Conservation (phyloP, 2,797 vertebrate species). For the Natrix natrix region DNA sequence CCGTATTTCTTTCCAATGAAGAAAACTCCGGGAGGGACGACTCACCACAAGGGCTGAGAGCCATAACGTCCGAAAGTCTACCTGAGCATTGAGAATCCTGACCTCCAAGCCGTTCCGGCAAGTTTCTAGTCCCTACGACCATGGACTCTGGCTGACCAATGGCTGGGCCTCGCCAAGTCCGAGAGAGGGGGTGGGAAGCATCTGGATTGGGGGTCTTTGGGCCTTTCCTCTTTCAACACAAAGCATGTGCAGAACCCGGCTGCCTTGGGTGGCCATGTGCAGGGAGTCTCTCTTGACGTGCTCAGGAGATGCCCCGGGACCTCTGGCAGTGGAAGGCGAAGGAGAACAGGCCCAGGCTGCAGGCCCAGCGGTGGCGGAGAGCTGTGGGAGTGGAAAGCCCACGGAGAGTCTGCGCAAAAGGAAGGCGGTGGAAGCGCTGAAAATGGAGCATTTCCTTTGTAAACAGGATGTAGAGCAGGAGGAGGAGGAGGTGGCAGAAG, state of each 20-base stretch:
- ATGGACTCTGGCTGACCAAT: background rate
- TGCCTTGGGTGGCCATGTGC: too few species aligned
- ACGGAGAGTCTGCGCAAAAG: too few species aligned
- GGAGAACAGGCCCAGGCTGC: background rate
- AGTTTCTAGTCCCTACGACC: background rate
- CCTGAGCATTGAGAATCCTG: background rate
- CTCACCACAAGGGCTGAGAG: fast-evolving
- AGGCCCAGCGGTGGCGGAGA: background rate
- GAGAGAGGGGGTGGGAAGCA: too few species aligned
- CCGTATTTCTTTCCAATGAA: background rate
- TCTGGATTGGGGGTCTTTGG: too few species aligned
- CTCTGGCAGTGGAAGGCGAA: background rate
- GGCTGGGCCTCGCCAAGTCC: background rate
- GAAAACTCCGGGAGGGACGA: background rate
- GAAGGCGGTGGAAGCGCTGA: background rate
- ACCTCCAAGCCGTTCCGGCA: background rate
- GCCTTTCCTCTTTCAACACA: background rate
- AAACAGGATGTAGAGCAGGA: background rate
- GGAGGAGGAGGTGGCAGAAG: too few species aligned
- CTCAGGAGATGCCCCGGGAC: background rate
- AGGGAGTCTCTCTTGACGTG: background rate
- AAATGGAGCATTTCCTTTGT: background rate
- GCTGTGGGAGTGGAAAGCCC: background rate
- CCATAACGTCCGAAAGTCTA: too few species aligned
- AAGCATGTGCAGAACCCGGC: background rate